A percentile compares a stretch with the other conserved stretches of the same genome.
These are phyloP conservation scores for Cygnus buccinator DNA, from an alignment of 2,113 vertebrate genomes.

Conservation along the genomic window DNA sequence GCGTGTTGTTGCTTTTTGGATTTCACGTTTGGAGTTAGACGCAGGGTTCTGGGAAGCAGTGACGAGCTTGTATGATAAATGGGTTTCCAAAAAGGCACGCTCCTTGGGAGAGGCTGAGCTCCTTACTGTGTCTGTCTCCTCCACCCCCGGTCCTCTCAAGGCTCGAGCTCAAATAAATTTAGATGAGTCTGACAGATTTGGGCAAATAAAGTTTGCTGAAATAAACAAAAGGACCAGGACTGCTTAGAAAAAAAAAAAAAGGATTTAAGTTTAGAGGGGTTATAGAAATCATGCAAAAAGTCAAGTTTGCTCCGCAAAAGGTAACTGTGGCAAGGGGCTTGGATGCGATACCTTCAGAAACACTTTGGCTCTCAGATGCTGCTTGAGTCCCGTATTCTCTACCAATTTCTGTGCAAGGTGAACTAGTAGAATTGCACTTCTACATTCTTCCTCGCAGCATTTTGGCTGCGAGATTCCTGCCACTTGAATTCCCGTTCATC, in stretches of 20 bases:
- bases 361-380: not conserved
- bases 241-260: not conserved
- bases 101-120: not conserved
- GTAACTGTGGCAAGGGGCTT: not conserved
- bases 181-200: not conserved
- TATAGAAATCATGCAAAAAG: not conserved
- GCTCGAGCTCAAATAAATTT: not conserved
- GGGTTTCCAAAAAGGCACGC: conserved; percentile 4
- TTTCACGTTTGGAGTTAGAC: not conserved
- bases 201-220: not conserved
- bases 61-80: not conserved
- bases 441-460: not conserved
- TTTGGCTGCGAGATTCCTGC: not conserved
- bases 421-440: not conserved
- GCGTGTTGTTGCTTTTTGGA: not conserved
- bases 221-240: not conserved
- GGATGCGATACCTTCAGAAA: not conserved
- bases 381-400: not conserved
- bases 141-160: not conserved
- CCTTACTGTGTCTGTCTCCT: not conserved
- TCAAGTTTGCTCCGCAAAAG: not conserved
- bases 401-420: rapidly evolving
- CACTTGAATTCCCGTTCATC: not conserved
- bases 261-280: not conserved
- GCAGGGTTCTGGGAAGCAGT: not conserved